These are phyloP conservation scores for Scotopteryx bipunctaria DNA, from an alignment of 2,888 invertebrate genomes.

Conservation along the genomic window DNA sequence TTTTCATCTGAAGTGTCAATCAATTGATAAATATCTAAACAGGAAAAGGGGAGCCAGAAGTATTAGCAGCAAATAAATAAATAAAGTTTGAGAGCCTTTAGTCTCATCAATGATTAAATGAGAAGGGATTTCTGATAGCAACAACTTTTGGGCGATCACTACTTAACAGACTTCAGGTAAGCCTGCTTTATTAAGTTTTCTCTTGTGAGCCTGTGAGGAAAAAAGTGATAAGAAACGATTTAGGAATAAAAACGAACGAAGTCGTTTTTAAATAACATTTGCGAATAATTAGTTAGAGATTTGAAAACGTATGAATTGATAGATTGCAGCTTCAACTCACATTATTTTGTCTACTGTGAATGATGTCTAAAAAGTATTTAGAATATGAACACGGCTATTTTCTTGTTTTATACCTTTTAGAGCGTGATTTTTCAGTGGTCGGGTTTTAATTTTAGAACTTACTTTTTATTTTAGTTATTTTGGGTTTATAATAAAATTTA, in stretches of 20 bases:
- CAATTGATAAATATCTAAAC: constrained; percentile 29
- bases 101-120: constrained; percentile 35
- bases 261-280: background rate
- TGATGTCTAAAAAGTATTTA: too few species aligned
- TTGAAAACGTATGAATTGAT: too few species aligned
- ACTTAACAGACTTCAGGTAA: constrained; percentile 33
- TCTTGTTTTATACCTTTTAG: too few species aligned
- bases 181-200: constrained; percentile 25
- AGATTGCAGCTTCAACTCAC: too few species aligned
- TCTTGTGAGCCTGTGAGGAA: constrained; percentile 7
- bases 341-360: too few species aligned
- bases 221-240: constrained; percentile 10
- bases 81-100: constrained; percentile 32
- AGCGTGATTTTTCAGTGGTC: too few species aligned
- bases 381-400: too few species aligned
- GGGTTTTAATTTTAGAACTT: too few species aligned
- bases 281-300: too few species aligned
- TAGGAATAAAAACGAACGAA: background rate
- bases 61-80: constrained; percentile 37
- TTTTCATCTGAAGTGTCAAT: constrained; percentile 9
- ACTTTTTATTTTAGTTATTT: too few species aligned
- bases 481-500: too few species aligned
- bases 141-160: constrained; percentile 37
- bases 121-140: constrained; percentile 32
- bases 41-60: constrained; percentile 26